Base-by-base conservation (phyloP, 2,888 invertebrate genomes). In the Lydus trimaculatus region DNA sequence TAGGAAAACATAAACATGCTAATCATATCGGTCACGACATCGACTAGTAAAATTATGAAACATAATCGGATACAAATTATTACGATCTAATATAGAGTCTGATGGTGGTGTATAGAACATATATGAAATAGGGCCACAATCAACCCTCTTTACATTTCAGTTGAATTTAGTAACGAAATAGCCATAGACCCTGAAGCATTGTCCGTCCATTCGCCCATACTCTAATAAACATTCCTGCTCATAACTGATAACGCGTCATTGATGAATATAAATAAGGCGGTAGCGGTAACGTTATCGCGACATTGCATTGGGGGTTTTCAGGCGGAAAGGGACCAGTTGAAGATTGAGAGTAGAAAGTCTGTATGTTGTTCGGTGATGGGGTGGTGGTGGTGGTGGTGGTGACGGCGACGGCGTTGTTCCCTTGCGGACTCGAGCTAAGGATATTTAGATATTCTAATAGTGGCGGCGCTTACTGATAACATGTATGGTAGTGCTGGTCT, bases 361-460 rank as follows among this genome's bases (percentile, higher is more conserved):
- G 48, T 59, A n/a, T n/a, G 15, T 25, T 31, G 31, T 8, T n/a
- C 9, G 31, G 13, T n/a, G 68, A 43, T 23, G 58, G 17, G 31
- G 28, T 28, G 28, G 28, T 28, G 28, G 28, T 28, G 43, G 6
- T 6, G n/a, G 17, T 17, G n/a, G 75, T 70, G 76, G 73, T 71
- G 71, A 77, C 76, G 74, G 70, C 70, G 69, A 77, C 72, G 73
- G 72, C 72, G 74, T 73, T 73, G 72, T 73, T 75, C 80, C 74
- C 77, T 75, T 76, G 78, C 78, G 81, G 79, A 78, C 78, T 77
- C 75, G 76, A 80, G 78, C 80, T 81, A 82, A 81, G 83, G 84
- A 84, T 85, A 85, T 85, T 85, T 85, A 85, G 85, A 85, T 85
- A 85, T 85, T 85, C 84, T 85, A 85, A 85, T 85, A 84, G 85